Percentiles rank a stretch among this genome's conserved stretches.
phyloP scores from a whole-genome alignment of 2,888 invertebrate species.

The Acronicta leporina region DNA sequence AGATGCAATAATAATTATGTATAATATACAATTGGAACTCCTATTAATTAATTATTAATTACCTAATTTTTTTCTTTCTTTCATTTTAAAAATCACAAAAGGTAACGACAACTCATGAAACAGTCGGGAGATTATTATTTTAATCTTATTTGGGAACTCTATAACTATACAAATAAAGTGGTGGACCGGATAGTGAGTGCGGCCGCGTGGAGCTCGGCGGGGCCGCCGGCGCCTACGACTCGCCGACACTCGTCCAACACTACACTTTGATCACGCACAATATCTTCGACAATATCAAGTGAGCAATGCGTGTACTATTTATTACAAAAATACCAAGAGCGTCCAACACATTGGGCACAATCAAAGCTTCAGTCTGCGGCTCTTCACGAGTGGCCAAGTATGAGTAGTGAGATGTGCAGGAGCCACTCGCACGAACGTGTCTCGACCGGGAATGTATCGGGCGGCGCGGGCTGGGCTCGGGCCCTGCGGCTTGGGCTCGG shows the following conservation, averaged over 20 bases:
- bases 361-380: constrained; percentile 43
- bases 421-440: constrained; percentile 11
- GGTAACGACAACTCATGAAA: constrained; percentile 81
- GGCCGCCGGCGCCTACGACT: constrained; percentile 14
- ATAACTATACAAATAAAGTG: constrained; percentile 47
- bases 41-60: constrained; percentile 85
- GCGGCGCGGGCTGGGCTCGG: constrained; percentile 17
- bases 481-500: constrained; percentile 11
- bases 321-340: constrained; percentile 45
- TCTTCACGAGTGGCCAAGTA: constrained; percentile 9
- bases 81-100: constrained; percentile 83
- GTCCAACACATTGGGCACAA: constrained; percentile 45
- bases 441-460: constrained; percentile 47
- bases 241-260: constrained; percentile 38
- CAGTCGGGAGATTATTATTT: constrained; percentile 72
- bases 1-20: constrained; percentile 83
- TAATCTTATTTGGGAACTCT: constrained; percentile 54
- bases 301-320: constrained; percentile 43
- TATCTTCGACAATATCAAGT: constrained; percentile 40
- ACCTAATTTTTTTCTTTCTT: constrained; percentile 81
- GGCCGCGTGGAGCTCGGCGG: constrained; percentile 15
- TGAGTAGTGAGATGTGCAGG: constrained; percentile 6
- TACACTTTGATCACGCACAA: constrained; percentile 38
- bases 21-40: constrained; percentile 89
- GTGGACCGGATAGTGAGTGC: constrained; percentile 44